These are phyloP conservation scores for Poecilia wingei DNA, from an alignment of 2,797 vertebrate species.

Conservation along the genomic window DNA sequence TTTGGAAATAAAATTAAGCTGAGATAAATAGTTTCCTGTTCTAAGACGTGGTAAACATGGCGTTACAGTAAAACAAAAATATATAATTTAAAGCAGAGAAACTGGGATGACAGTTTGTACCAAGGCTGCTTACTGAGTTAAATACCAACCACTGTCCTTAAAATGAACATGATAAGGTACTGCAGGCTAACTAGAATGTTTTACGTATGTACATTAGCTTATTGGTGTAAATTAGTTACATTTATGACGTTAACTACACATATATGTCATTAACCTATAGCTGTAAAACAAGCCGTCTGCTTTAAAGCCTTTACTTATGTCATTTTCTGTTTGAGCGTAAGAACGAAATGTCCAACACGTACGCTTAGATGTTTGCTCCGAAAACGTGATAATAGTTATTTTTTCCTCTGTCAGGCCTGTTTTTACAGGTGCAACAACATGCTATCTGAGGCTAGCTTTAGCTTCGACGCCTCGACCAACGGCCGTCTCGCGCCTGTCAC, in stretches of 20 bases:
- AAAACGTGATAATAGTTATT: conserved; percentile 21
- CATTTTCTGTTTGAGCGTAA: background rate
- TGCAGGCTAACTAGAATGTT: conserved; percentile 28
- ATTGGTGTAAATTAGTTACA: conserved; percentile 36
- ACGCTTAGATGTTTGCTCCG: conserved; percentile 17
- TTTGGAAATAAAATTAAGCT: conserved; percentile 17
- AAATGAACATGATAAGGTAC: conserved; percentile 42
- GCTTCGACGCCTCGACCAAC: conserved; percentile 60
- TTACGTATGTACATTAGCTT: conserved; percentile 48
- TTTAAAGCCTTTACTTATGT: conserved; percentile 14
- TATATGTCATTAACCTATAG: conserved; percentile 17
- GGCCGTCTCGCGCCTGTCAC: conserved; percentile 71
- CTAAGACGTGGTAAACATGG: conserved; percentile 30
- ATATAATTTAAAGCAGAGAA: conserved; percentile 36
- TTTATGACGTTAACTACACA: conserved; percentile 33
- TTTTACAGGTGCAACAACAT: conserved; percentile 74
- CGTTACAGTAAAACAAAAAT: conserved; percentile 35
- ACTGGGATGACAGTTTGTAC: conserved; percentile 38
- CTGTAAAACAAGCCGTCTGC: conserved; percentile 18
- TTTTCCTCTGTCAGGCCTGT: conserved; percentile 52
- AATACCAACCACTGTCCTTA: conserved; percentile 34
- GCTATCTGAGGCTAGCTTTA: conserved; percentile 74
- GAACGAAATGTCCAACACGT: conserved; percentile 20
- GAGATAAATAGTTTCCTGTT: conserved; percentile 18
- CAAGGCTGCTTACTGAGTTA: conserved; percentile 39